Base-by-base conservation (phyloP, 2,888 invertebrate genomes). In the Eupeodes luniger region DNA sequence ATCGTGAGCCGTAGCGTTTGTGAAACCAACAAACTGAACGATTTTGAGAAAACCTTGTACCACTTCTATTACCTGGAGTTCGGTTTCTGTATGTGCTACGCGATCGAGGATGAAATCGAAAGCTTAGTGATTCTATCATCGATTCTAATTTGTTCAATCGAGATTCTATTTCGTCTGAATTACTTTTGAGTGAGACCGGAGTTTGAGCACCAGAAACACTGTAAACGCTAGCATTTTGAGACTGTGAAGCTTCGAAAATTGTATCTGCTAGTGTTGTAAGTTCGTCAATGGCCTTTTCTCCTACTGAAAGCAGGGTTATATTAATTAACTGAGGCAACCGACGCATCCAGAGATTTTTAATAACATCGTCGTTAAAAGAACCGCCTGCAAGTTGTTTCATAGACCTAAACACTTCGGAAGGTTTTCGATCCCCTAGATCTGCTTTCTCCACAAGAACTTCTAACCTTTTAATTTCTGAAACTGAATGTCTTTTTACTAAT, bases 351-450 rank as follows among this genome's bases (percentile, higher is more conserved):
- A 70, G 12, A 14, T 57, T 70, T 44, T 40, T 80, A 64, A 72
- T 11, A 10, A 57, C n/a, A 1, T 79, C 36, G 9, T 80, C 64
- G n/a, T 53, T 64, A 5, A 79, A 69, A 16, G 72, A 34, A 3
- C 36, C 57, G 0, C 19, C 53, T 4, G 62, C 76, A 1, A 77
- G 34, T 6, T 16, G 27, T 7, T 66, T 77, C 27, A 59, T 34
- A 0, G 49, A 27, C n/a, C 57, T 47, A n/a, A 67, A 49, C 12
- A 77, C 55, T 7, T 77, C 57, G 5, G 47, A 57, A 4, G 57
- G 77, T 67, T 77, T 77, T 5, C 34, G 44, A 34, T 77, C 77
- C n/a, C n/a, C n/a, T n/a, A n/a, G n/a, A n/a, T n/a, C n/a, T n/a
- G n/a, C n/a, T n/a, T n/a, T n/a, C n/a, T 70, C 70, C 3, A 70